Base-by-base conservation (phyloP, 2,113 vertebrate species). In the Puntigrus tetrazona region DNA sequence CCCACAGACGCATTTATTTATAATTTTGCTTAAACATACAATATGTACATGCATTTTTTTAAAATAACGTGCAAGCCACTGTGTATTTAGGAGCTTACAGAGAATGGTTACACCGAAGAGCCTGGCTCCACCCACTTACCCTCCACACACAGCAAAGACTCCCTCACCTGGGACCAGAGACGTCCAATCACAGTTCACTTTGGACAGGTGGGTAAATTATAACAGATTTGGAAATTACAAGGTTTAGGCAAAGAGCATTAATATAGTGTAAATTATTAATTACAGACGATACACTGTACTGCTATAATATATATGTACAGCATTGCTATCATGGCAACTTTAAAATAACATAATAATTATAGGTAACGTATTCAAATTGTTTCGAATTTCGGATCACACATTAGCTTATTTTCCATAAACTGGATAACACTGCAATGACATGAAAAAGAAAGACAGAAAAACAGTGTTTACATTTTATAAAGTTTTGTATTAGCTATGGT, bases 181-280 rank as follows among this genome's bases (percentile, higher is more conserved):
- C 91, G 95, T 52, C 96, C 97, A 18, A 96, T 97, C 92, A 97
- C 97, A 2, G 95, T 97, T 20, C 97, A 97, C 87, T 98, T 98
- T 84, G 98, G 97, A 81, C 97, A 98, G 96, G 97, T 98, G 91
- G 27, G 96, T 86, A 9, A 31, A 36, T 55, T 55, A 55, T 55
- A 55, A 57, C 52, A n/a, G 22, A 9, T n/a, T 57, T 57, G 52
- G 52, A 57, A 57, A 57, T 57, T 22, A n/a, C 52, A 57, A 22
- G 22, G 22, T n/a, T 9, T 57, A 1, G 7, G 20, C 20, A 2
- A 52, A 52, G 18, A 20, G 50, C 50, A 55, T n/a, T 57, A 57
- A 57, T 57, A n/a, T n/a, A 57, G 7, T n/a, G 52, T 57, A 57
- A 57, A n/a, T 57, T 57, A n/a, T 50, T n/a, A 8, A 57, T 57